Conservation (phyloP, 53 echinoderm and acorn worm genomes). For the Stichopus horrens region DNA sequence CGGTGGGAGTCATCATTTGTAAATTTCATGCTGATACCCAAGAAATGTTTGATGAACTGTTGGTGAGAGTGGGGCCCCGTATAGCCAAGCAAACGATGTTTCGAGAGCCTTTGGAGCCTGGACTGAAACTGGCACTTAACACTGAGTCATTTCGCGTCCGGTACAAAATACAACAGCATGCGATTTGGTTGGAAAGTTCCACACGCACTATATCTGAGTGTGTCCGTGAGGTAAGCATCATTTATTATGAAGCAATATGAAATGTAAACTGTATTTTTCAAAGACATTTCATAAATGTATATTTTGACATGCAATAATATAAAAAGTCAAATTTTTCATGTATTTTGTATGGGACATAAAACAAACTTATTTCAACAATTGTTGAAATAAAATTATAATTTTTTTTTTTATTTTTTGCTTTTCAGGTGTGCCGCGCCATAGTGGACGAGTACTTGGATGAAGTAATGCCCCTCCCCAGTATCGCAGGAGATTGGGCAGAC, state of each 20-base stretch:
- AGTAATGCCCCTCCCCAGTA: too few relatives aligned
- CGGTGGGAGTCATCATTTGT: not conserved
- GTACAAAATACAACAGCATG: constrained; percentile 37
- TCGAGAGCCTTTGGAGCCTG: constrained; percentile 29
- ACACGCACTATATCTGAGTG: constrained; percentile 39
- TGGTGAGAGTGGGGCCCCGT: constrained; percentile 25
- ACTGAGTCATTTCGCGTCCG: constrained; percentile 38
- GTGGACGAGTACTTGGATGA: too few relatives aligned
- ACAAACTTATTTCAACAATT: too few relatives aligned
- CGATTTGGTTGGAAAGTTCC: constrained; percentile 29
- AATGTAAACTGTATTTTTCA: not conserved
- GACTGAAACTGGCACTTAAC: constrained; percentile 46
- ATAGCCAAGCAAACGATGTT: constrained; percentile 47
- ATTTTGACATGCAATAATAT: not conserved
- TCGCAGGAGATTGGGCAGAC: too few relatives aligned
- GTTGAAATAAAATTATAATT: too few relatives aligned
- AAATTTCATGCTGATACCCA: constrained; percentile 25
- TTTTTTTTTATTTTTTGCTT: too few relatives aligned
- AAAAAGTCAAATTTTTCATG: too few relatives aligned
- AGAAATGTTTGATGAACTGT: constrained; percentile 36
- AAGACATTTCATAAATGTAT: not conserved
- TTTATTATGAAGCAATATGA: not conserved
- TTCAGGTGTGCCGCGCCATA: too few relatives aligned
- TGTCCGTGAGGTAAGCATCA: constrained; percentile 10
- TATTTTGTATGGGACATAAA: too few relatives aligned